Evolutionary conservation across 92 coral and sea anemone species (phyloP).

Genomic region (Porites rus): DNA sequence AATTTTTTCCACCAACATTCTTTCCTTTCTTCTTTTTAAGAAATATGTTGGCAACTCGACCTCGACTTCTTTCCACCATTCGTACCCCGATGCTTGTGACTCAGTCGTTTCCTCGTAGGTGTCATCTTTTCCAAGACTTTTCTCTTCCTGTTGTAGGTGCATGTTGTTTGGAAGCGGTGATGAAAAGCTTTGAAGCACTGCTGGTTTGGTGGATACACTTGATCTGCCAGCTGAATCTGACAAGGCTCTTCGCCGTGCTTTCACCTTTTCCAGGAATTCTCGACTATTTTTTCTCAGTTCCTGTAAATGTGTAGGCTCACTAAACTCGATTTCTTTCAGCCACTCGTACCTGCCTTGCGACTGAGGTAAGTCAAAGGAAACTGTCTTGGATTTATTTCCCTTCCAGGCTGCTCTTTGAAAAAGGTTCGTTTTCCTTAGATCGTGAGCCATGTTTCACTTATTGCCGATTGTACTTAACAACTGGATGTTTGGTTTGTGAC

Average conservation of each 20-base stretch:
- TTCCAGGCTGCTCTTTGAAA: too few species aligned
- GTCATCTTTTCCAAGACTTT: background rate
- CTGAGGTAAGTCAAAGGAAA: background rate
- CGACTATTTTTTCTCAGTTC: background rate
- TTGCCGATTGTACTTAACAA: too few species aligned
- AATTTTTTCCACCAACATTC: background rate
- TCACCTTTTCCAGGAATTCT: background rate
- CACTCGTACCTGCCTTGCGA: background rate
- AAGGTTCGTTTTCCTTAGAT: too few species aligned
- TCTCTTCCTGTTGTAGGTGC: background rate
- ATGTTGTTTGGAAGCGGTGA: background rate
- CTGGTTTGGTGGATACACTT: background rate
- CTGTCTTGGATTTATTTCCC: background rate
- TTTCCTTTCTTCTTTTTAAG: background rate
- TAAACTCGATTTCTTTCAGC: background rate
- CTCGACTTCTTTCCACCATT: background rate
- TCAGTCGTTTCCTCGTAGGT: background rate
- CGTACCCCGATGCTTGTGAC: background rate
- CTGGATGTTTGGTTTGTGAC: too few species aligned
- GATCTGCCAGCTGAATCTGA: background rate
- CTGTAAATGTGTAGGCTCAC: background rate
- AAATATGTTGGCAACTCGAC: background rate
- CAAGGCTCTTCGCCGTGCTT: too few species aligned
- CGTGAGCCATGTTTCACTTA: too few species aligned
- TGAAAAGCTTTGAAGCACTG: background rate